Base-by-base conservation (phyloP, 2,113 vertebrate genomes). In the Gymnarchus niloticus region DNA sequence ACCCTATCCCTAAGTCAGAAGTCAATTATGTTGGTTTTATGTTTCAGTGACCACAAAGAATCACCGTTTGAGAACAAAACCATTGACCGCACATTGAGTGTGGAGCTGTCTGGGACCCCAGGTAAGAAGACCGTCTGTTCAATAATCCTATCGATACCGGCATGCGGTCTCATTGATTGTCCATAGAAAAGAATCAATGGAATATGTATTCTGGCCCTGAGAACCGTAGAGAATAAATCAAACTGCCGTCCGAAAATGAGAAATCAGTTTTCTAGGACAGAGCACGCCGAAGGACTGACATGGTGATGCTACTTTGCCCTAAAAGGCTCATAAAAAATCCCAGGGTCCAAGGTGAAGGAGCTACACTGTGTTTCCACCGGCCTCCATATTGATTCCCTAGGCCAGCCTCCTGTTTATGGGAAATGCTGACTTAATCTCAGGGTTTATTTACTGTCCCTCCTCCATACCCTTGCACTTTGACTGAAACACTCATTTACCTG, bases 61-160 rank as follows among this genome's bases (percentile, higher is more conserved):
- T 99, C 98, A 96, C 97, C 97, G 95, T 99, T 98, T 99, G 98
- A 99, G 96, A 99, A 96, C 97, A 99, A 99, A 97, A 97, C 96
- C 96, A 98, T 97, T 98, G 98, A 99, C 95, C 95, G 96, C 96
- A 97, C 97, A 95, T 95, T 99, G 96, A 99, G 96, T 95, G 97
- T 99, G 96, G 98, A 99, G 96, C 98, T 99, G 95, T 97, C 97
- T 96, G 98, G 98, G 96, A 99, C 98, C 94, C 97, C 98, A 97
- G 98, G 98, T 99, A 93, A 97, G 95, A 51, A 37, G 25, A 25
- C 80, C 28, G 12, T 33, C 1, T 14, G 33, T 21, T 82, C 82
- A 57, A 65, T 37, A 57, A 61, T 48, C 56, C 19, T 83, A 83
- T 83, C 37, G 56, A 83, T 44, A 44, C 51, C n/a, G 17, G 17